Evolutionary conservation across 2,113 vertebrate species (phyloP).

Genomic region (Perca schrenkii): DNA sequence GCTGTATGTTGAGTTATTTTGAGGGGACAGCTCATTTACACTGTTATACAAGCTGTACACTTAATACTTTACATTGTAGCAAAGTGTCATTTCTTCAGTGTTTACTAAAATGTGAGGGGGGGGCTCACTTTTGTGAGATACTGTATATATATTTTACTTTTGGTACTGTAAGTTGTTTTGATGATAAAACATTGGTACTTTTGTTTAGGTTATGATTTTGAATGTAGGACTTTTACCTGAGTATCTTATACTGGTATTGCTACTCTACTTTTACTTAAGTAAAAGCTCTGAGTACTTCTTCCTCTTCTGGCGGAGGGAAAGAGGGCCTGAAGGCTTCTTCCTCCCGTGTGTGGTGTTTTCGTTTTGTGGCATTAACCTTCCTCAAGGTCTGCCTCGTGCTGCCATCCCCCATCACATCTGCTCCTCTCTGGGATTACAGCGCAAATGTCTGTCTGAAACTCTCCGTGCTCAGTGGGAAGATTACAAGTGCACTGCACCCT

Average conservation of each 20-base stretch:
- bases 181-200: no score
- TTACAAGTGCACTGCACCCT: conserved; percentile 71
- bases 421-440: conserved; percentile 79
- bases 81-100: no score
- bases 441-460: conserved; percentile 79
- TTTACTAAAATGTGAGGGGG: no score
- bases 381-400: conserved; percentile 70
- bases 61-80: no score
- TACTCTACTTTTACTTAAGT: not conserved
- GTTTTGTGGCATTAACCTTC: conserved; percentile 70
- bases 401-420: conserved; percentile 84
- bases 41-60: no score
- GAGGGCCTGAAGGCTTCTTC: not conserved
- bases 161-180: no score
- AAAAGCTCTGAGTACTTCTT: not conserved
- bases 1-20: no score
- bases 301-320: not conserved
- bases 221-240: not conserved
- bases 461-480: conserved; percentile 69
- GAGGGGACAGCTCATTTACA: no score
- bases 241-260: not conserved
- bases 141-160: no score
- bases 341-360: not conserved
- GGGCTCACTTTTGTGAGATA: no score
- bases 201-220: no score